Conservation (phyloP, 2,797 vertebrate species). For the Tympanoctomys barrerae region DNA sequence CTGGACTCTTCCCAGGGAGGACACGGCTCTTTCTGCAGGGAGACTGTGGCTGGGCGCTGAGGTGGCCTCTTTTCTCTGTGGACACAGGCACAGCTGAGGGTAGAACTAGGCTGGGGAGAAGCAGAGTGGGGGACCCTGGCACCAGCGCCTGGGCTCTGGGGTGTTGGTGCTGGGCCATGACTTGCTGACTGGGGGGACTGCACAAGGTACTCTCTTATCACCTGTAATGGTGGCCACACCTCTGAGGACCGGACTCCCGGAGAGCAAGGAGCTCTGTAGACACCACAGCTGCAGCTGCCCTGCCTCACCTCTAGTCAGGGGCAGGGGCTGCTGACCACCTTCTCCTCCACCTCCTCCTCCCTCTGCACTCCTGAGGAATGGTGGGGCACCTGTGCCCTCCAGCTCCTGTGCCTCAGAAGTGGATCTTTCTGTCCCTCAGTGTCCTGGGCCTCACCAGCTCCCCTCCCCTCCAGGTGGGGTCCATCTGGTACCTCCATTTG, state of each 20-base stretch:
- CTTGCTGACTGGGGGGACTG: not conserved
- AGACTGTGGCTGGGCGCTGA: rapidly evolving
- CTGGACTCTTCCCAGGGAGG: not conserved
- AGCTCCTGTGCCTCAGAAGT: rapidly evolving
- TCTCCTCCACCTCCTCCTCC: not conserved
- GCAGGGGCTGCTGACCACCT: not conserved
- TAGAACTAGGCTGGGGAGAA: not conserved
- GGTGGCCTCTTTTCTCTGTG: not conserved
- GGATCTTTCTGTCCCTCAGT: not conserved
- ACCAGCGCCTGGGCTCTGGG: not conserved
- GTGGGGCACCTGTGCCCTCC: rapidly evolving
- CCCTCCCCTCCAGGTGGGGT: not conserved
- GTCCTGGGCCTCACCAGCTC: not conserved
- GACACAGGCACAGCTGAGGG: rapidly evolving
- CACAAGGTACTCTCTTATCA: rapidly evolving
- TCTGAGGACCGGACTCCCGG: no score
- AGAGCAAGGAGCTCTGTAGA: not conserved
- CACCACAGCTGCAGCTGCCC: not conserved
- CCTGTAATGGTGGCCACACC: no score
- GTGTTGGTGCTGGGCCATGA: rapidly evolving
- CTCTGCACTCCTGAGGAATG: rapidly evolving
- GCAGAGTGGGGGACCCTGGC: no score
- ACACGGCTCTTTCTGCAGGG: not conserved
- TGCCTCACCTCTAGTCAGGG: not conserved
- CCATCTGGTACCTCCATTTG: not conserved